phyloP scores from a whole-genome alignment of 2,888 invertebrate genomes.

The Herminia tarsipennalis region DNA sequence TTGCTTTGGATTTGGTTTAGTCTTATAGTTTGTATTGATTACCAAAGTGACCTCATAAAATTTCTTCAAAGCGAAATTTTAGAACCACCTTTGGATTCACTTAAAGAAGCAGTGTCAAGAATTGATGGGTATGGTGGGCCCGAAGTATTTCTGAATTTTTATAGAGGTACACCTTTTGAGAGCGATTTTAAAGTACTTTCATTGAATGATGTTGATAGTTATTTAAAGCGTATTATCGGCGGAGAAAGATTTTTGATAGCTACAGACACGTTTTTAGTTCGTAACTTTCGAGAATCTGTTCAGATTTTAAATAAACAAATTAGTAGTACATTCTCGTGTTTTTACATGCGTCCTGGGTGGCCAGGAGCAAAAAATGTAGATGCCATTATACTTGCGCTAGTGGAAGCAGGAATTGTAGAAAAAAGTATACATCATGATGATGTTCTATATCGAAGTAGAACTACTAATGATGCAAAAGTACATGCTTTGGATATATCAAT shows the following conservation, averaged over 20 bases:
- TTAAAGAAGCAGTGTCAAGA: constrained; percentile 50
- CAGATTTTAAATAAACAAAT: constrained; percentile 54
- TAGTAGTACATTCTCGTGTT: constrained; percentile 40
- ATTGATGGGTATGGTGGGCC: constrained; percentile 58
- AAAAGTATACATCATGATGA: background rate
- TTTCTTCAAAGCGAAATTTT: constrained; percentile 52
- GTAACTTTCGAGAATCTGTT: constrained; percentile 36
- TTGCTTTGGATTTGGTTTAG: constrained; percentile 68
- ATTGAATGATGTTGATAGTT: constrained; percentile 29
- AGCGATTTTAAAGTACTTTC: constrained; percentile 38
- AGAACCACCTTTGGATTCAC: constrained; percentile 51
- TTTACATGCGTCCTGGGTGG: constrained; percentile 65
- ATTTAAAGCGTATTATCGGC: constrained; percentile 44
- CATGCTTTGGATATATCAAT: constrained; percentile 46
- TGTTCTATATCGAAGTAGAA: constrained; percentile 8
- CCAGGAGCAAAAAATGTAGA: constrained; percentile 50
- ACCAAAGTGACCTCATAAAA: constrained; percentile 61
- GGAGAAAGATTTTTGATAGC: constrained; percentile 58
- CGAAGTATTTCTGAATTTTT: constrained; percentile 41
- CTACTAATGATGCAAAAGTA: constrained; percentile 6
- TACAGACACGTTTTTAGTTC: constrained; percentile 37
- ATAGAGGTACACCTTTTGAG: constrained; percentile 45
- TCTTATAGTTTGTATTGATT: constrained; percentile 61
- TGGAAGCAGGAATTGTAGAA: constrained; percentile 49
- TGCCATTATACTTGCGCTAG: constrained; percentile 34